phyloP scores from a whole-genome alignment of 2,797 vertebrate species.

The Enteromius mattozi region DNA sequence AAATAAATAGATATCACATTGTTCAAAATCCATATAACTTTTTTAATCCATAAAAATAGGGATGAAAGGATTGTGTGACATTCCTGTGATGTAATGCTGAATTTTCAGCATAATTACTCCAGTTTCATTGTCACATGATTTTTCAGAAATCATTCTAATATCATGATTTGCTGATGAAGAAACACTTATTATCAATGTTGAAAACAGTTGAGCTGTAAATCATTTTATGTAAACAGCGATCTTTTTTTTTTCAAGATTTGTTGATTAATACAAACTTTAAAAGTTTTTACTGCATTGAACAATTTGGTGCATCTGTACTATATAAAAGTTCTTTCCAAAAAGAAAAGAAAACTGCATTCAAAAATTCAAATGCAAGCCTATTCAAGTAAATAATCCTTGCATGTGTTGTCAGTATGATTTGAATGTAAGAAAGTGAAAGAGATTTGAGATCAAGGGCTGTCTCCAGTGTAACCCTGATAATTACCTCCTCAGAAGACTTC shows the following conservation, averaged over 20 bases:
- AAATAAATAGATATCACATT: neutral
- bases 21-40: neutral
- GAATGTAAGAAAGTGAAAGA: neutral
- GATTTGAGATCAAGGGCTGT: conserved; percentile 14
- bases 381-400: neutral
- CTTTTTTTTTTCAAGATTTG: neutral
- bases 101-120: neutral
- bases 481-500: neutral
- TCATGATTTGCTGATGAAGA: neutral
- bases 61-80: neutral
- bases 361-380: neutral
- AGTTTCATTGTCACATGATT: neutral
- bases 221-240: neutral
- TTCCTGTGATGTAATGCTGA: neutral
- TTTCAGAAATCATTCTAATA: neutral
- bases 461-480: neutral
- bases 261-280: neutral
- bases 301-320: neutral
- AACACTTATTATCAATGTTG: neutral
- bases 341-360: neutral
- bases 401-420: neutral
- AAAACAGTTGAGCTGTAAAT: neutral
- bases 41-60: neutral
- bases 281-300: neutral
- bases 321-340: neutral